A percentile compares a stretch with the other conserved stretches of the same genome.
Evolutionary conservation across 30 jellyfish, hydroid and myxozoan species (phyloP).

Genomic region (Hydractinia echinata): DNA sequence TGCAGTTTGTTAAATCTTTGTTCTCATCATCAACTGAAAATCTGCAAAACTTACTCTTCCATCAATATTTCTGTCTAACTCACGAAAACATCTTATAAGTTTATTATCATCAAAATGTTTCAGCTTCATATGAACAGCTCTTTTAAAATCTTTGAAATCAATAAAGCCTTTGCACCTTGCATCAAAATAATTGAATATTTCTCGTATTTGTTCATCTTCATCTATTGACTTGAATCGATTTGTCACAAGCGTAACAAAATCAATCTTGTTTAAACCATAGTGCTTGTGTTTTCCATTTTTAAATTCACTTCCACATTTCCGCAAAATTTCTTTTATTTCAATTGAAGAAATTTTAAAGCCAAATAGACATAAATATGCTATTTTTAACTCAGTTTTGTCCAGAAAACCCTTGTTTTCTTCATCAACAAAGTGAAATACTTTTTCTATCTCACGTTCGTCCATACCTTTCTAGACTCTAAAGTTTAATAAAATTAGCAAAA

Average conservation of each 20-base stretch:
- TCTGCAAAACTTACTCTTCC: conserved; percentile 73
- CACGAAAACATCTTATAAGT: conserved; percentile 43
- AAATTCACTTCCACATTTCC: conserved; percentile 21
- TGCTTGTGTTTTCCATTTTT: not conserved
- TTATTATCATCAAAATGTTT: conserved; percentile 28
- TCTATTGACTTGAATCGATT: conserved; percentile 13
- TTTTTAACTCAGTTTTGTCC: conserved; percentile 45
- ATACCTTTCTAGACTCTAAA: not conserved
- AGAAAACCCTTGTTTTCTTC: conserved; percentile 39
- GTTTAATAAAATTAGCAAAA: no score
- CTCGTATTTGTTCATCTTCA: conserved; percentile 54
- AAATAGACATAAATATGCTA: conserved; percentile 42
- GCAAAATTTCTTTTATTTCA: conserved; percentile 37
- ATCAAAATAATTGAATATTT: conserved; percentile 57
- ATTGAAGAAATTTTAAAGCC: conserved; percentile 65
- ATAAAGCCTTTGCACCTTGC: conserved; percentile 67
- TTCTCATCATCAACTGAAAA: conserved; percentile 58
- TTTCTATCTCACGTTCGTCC: conserved; percentile 27
- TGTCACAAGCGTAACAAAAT: not conserved
- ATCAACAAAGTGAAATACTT: conserved; percentile 55
- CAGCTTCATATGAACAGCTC: conserved; percentile 20
- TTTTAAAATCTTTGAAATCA: conserved; percentile 53
- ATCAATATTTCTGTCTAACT: conserved; percentile 68
- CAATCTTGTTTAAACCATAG: not conserved
- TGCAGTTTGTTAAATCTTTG: not conserved